Evolutionary conservation across 2,113 vertebrate genomes (phyloP).

Genomic region (Garra rufa): DNA sequence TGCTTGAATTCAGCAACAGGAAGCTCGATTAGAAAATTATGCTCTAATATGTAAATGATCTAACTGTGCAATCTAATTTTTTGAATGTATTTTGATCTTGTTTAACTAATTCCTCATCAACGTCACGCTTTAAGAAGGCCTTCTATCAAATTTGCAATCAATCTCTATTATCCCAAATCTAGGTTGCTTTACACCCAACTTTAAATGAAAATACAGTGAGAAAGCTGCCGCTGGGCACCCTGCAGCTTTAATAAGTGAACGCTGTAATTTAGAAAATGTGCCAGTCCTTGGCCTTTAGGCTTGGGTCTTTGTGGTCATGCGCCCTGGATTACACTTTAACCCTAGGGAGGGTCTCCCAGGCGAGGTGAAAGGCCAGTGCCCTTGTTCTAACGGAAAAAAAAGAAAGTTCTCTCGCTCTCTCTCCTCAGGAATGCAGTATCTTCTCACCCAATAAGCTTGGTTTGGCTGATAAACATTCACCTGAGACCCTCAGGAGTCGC

Average conservation of each 20-base stretch:
- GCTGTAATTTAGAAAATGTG: constrained; percentile 79
- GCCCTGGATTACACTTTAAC: constrained; percentile 83
- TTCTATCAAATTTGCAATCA: constrained; percentile 5
- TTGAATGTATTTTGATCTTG: constrained; percentile 13
- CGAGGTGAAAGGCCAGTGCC: constrained; percentile 80
- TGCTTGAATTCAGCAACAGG: constrained; percentile 29
- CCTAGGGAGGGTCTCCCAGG: constrained; percentile 67
- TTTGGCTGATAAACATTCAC: constrained; percentile 46
- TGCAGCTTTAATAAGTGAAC: constrained; percentile 66
- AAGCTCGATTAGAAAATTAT: constrained; percentile 23
- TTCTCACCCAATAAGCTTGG: constrained; percentile 37
- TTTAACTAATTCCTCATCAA: constrained; percentile 11
- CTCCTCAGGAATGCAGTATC: constrained; percentile 55
- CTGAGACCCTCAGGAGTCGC: constrained; percentile 39
- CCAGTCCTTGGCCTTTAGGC: constrained; percentile 73
- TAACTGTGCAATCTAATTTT: background rate
- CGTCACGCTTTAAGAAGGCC: background rate
- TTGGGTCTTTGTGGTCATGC: constrained; percentile 79
- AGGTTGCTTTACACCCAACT: constrained; percentile 35
- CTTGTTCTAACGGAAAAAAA: constrained; percentile 49
- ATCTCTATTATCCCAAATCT: constrained; percentile 35
- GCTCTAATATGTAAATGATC: constrained; percentile 15
- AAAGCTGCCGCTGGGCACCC: constrained; percentile 51
- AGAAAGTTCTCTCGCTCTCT: constrained; percentile 63
- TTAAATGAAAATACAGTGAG: background rate